These are phyloP conservation scores for Hucho hucho DNA, from an alignment of 2,113 vertebrate genomes.

Conservation along the genomic window DNA sequence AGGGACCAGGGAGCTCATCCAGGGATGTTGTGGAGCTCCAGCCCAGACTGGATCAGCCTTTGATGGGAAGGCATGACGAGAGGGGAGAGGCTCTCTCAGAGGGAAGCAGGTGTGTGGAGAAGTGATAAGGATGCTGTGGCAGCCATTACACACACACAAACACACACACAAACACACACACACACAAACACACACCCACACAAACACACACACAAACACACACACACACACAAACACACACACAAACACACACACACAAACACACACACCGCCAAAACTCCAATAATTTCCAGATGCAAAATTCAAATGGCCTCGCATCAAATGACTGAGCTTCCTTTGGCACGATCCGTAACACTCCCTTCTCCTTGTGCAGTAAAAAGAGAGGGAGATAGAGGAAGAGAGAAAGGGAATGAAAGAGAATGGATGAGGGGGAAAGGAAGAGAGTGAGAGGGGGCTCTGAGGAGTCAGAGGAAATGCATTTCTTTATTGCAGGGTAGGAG, in stretches of 20 bases:
- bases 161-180: conserved; percentile 7
- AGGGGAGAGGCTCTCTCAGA: conserved; percentile 49
- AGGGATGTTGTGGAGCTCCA: not conserved
- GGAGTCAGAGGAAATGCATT: conserved; percentile 34
- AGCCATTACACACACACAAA: conserved; percentile 25
- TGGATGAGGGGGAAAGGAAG: not conserved
- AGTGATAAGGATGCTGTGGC: conserved; percentile 64
- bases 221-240: conserved; percentile 10
- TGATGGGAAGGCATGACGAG: conserved; percentile 67
- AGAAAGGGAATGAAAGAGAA: not conserved
- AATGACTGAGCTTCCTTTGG: conserved; percentile 33
- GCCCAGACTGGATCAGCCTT: conserved; percentile 64
- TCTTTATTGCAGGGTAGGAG: not conserved
- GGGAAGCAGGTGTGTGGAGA: conserved; percentile 73
- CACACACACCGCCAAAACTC: conserved; percentile 20
- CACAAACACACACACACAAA: not conserved
- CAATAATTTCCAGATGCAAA: conserved; percentile 40
- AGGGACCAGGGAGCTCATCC: not conserved
- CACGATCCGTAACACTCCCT: conserved; percentile 15
- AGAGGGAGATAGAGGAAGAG: not conserved
- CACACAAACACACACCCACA: conserved; percentile 7
- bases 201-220: conserved; percentile 2
- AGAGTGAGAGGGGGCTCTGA: conserved; percentile 27
- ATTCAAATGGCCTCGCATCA: conserved; percentile 54
- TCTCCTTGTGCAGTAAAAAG: not conserved